Evolutionary conservation across 92 coral and sea anemone genomes (phyloP).

Genomic region (Palythoa caribaeorum): DNA sequence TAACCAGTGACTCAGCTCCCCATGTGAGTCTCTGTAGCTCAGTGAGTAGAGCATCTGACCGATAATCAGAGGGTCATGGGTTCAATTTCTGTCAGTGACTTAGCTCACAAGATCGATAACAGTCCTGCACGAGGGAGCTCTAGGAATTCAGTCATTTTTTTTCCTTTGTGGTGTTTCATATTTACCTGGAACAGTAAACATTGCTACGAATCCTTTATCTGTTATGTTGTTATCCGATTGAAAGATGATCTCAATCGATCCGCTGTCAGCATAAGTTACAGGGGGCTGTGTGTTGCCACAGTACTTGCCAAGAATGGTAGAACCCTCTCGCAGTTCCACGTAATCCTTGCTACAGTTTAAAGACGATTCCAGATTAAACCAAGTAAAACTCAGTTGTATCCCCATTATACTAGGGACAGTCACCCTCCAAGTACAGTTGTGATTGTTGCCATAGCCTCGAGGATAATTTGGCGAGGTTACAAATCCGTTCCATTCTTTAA

Average conservation of each 20-base stretch:
- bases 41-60: no score
- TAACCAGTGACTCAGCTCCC: no score
- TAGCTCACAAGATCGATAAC: no score
- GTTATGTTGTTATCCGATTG: neutral
- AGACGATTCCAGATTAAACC: neutral
- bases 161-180: neutral
- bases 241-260: neutral
- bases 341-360: neutral
- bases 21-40: no score
- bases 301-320: neutral
- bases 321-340: conserved; percentile 6
- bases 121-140: neutral
- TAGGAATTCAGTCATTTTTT: neutral
- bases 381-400: neutral
- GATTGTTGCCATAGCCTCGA: neutral
- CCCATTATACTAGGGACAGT: conserved; percentile 25
- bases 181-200: conserved; percentile 5
- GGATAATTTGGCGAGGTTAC: conserved; percentile 12
- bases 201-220: conserved; percentile 3
- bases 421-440: conserved; percentile 5
- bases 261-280: conserved; percentile 10
- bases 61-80: no score
- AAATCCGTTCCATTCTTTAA: conserved; percentile 1
- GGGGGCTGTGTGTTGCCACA: conserved; percentile 6
- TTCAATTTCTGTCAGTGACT: no score